A percentile compares a stretch with the other conserved stretches of the same genome.
These are phyloP conservation scores for Pantherophis vulpinus DNA, from an alignment of 2,797 vertebrate species.

Conservation along the genomic window DNA sequence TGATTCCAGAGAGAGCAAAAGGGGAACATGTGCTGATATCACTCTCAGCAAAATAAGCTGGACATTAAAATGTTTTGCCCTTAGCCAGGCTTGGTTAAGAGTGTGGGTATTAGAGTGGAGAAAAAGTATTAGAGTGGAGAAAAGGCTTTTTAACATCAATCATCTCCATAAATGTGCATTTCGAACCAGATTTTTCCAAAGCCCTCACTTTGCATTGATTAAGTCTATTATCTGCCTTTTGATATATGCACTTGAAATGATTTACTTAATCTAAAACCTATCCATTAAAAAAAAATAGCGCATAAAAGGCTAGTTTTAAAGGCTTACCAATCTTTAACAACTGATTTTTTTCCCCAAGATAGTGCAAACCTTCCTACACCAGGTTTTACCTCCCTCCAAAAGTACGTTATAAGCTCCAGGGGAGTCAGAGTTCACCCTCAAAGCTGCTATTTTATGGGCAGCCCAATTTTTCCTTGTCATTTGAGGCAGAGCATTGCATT, in stretches of 20 bases:
- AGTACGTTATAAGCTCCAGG: too few species aligned
- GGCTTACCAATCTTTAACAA: not conserved
- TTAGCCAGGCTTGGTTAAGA: constrained; percentile 14
- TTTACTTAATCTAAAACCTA: not conserved
- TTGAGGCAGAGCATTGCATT: not conserved
- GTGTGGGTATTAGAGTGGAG: too few species aligned
- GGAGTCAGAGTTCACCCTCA: not conserved
- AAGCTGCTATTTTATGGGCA: not conserved
- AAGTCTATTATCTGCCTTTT: not conserved
- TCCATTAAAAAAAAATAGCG: not conserved
- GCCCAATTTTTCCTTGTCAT: not conserved
- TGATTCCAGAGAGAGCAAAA: not conserved
- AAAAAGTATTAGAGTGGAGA: not conserved
- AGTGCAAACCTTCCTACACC: not conserved
- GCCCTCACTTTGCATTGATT: not conserved
- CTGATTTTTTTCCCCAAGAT: not conserved
- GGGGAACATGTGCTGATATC: not conserved
- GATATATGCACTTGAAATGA: not conserved
- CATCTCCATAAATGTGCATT: not conserved
- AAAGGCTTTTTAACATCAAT: not conserved
- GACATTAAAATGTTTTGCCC: not conserved
- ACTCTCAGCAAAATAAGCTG: not conserved
- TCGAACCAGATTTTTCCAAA: not conserved
- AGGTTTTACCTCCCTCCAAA: not conserved
- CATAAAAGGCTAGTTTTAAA: not conserved